phyloP scores from a whole-genome alignment of 2,888 invertebrate genomes.

The Anorthoa munda region DNA sequence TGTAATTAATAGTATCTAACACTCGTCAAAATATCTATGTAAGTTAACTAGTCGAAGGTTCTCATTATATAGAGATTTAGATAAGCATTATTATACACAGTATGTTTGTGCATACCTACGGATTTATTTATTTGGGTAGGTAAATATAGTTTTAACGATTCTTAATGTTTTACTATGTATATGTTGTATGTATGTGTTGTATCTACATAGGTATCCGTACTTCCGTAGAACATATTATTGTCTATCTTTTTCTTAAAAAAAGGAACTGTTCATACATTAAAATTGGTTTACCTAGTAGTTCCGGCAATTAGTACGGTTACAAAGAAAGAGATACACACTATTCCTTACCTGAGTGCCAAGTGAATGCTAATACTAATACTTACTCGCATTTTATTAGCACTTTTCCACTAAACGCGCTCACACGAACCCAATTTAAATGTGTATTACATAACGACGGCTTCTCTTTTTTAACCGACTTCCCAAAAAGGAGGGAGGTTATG shows the following conservation, averaged over 20 bases:
- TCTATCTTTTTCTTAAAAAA: neutral
- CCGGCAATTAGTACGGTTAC: conserved; percentile 3
- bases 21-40: neutral
- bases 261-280: neutral
- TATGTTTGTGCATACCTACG: neutral
- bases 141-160: neutral
- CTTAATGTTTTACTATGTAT: neutral
- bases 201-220: too few species aligned
- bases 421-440: neutral
- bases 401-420: neutral
- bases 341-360: neutral
- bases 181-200: neutral
- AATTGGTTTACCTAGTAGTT: neutral
- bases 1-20: neutral
- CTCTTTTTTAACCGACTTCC: too few species aligned
- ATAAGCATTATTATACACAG: too few species aligned
- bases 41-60: neutral
- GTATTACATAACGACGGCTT: neutral
- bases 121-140: neutral
- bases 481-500: too few species aligned
- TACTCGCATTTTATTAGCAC: conserved; percentile 24
- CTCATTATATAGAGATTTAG: neutral
- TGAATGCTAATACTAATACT: conserved; percentile 25
- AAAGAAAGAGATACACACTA: conserved; percentile 12
- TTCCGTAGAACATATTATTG: neutral